Conservation (phyloP, 1,140 invertebrate species). For the Papilio polyxenes region DNA sequence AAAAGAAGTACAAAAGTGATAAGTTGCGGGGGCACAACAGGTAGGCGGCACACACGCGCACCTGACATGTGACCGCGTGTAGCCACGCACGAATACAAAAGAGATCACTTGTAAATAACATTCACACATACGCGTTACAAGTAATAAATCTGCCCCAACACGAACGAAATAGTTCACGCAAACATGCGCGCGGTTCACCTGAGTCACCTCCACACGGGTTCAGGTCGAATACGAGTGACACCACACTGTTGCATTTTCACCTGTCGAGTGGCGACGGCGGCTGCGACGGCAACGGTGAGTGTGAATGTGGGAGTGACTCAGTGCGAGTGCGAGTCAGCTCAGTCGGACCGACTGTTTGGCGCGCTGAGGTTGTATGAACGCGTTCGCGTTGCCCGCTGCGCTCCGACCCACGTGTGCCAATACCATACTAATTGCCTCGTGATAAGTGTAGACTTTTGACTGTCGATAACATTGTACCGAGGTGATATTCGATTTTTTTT, state of each 20-base stretch:
- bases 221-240: conserved; percentile 67
- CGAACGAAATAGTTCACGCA: conserved; percentile 76
- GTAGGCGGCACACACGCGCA: conserved; percentile 68
- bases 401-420: conserved; percentile 59
- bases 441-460: conserved; percentile 70
- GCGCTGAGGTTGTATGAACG: conserved; percentile 64
- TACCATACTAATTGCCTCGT: conserved; percentile 60
- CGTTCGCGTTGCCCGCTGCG: conserved; percentile 45
- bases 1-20: conserved; percentile 74
- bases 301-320: conserved; percentile 68
- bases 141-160: conserved; percentile 73
- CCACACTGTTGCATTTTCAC: conserved; percentile 76
- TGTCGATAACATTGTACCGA: conserved; percentile 60
- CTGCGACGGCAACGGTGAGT: conserved; percentile 63
- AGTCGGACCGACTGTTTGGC: conserved; percentile 66
- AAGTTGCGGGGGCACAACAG: conserved; percentile 74
- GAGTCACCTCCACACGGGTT: conserved; percentile 67
- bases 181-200: conserved; percentile 60
- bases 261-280: conserved; percentile 66
- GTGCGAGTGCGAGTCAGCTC: conserved; percentile 50
- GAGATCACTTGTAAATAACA: conserved; percentile 68
- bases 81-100: conserved; percentile 57
- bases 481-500: conserved; percentile 47
- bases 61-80: conserved; percentile 72
- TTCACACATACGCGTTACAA: conserved; percentile 54